These are phyloP conservation scores for Philereme vetulata DNA, from an alignment of 2,888 invertebrate genomes.

Conservation along the genomic window DNA sequence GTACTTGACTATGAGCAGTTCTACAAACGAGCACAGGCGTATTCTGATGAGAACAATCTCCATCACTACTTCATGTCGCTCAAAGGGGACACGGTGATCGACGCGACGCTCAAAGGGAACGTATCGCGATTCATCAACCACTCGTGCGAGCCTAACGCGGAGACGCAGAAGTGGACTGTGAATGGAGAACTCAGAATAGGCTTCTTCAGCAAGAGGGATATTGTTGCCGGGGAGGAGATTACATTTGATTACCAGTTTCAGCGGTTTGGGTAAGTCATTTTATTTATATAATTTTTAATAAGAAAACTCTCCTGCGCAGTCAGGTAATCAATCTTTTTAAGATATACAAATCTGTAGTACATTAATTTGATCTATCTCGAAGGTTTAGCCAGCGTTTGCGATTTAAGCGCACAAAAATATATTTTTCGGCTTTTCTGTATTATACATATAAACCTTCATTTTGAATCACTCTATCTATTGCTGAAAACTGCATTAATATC, in stretches of 20 bases:
- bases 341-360: too few relatives aligned
- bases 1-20: constrained; percentile 96
- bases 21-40: constrained; percentile 92
- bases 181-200: constrained; percentile 97
- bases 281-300: too few relatives aligned
- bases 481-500: too few relatives aligned
- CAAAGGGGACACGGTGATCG: constrained; percentile 93
- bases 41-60: constrained; percentile 93
- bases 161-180: constrained; percentile 99
- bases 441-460: too few relatives aligned
- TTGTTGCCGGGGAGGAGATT: constrained; percentile 95
- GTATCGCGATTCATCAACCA: constrained; percentile 99
- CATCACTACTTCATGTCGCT: constrained; percentile 99
- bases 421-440: too few relatives aligned
- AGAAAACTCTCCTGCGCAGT: too few relatives aligned
- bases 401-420: too few relatives aligned
- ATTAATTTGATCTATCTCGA: too few relatives aligned
- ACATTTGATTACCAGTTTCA: constrained; percentile 99
- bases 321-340: too few relatives aligned
- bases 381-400: too few relatives aligned
- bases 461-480: too few relatives aligned
- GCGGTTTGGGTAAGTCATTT: constrained; percentile 91
- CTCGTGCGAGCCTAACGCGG: constrained; percentile 99
- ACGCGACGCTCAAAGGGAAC: constrained; percentile 98
- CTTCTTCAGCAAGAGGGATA: constrained; percentile 95